Conservation (phyloP, 2,888 invertebrate genomes). For the Philopedon plagiatum region DNA sequence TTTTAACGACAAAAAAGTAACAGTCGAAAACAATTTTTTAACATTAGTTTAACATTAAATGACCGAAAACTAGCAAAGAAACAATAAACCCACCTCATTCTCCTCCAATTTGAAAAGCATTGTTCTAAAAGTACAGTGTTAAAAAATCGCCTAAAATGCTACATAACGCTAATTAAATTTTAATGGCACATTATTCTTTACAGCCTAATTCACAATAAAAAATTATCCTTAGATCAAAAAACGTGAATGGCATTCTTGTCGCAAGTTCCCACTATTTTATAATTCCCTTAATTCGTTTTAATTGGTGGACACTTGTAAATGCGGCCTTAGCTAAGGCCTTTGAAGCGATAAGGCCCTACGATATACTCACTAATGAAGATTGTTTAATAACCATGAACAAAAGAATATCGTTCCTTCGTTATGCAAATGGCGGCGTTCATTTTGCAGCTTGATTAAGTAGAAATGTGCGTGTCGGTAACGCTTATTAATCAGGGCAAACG, state of each 20-base stretch:
- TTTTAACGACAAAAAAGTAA: too few species aligned
- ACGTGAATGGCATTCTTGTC: not conserved
- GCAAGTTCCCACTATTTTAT: not conserved
- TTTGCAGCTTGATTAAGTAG: slow-evolving; percentile 51
- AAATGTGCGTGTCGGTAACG: slow-evolving; percentile 49
- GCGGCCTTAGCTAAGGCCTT: slow-evolving; percentile 32
- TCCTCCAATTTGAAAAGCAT: not conserved
- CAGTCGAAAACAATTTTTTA: too few species aligned
- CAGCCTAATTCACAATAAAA: not conserved
- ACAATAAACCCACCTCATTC: too few species aligned
- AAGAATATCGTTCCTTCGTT: slow-evolving; percentile 50
- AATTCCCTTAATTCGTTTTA: slow-evolving; percentile 42
- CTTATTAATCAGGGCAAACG: slow-evolving; percentile 39
- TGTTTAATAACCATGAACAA: slow-evolving; percentile 53
- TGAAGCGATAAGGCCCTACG: slow-evolving; percentile 35
- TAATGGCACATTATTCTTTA: not conserved
- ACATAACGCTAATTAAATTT: not conserved
- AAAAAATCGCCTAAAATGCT: too few species aligned
- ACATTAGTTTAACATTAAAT: too few species aligned
- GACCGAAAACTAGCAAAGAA: too few species aligned
- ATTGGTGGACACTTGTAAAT: slow-evolving; percentile 46
- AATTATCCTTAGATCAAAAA: slow-evolving; percentile 5
- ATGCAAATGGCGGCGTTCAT: slow-evolving; percentile 50
- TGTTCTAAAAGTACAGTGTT: not conserved
- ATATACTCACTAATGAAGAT: slow-evolving; percentile 45